These are phyloP conservation scores for Aphyosemion australe DNA, from an alignment of 2,113 vertebrate species.

Conservation along the genomic window DNA sequence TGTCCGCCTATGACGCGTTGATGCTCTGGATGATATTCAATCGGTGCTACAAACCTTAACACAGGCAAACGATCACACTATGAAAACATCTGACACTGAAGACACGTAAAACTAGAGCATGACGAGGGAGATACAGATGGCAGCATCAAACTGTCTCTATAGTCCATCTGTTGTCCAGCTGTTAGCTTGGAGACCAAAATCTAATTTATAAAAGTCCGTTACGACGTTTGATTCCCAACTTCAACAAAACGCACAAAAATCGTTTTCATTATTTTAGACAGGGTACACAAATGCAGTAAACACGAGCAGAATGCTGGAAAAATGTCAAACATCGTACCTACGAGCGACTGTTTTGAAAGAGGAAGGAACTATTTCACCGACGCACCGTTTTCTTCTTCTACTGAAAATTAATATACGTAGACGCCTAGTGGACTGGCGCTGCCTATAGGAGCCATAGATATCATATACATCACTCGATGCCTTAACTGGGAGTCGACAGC, in stretches of 20 bases:
- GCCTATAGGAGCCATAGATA: too few species aligned
- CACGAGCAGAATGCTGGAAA: neutral
- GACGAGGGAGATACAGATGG: neutral
- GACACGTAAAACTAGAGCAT: neutral
- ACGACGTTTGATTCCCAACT: neutral
- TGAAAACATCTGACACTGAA: neutral
- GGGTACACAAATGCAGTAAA: neutral
- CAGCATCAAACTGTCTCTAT: neutral
- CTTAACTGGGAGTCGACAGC: too few species aligned
- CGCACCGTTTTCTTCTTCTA: conserved; percentile 65
- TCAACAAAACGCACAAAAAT: neutral
- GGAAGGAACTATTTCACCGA: conserved; percentile 44
- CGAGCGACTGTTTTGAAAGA: conserved; percentile 13
- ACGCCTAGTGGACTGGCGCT: too few species aligned
- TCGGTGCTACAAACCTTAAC: too few species aligned
- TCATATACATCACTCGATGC: too few species aligned
- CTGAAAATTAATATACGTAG: too few species aligned
- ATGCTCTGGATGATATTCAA: too few species aligned
- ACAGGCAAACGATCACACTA: neutral
- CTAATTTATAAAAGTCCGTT: neutral
- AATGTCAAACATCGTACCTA: conserved; percentile 21
- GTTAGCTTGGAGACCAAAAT: conserved; percentile 7
- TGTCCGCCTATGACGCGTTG: too few species aligned
- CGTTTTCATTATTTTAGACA: neutral
- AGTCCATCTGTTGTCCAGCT: neutral